Conservation (phyloP, 2,888 invertebrate species). For the Girardia tigrina region DNA sequence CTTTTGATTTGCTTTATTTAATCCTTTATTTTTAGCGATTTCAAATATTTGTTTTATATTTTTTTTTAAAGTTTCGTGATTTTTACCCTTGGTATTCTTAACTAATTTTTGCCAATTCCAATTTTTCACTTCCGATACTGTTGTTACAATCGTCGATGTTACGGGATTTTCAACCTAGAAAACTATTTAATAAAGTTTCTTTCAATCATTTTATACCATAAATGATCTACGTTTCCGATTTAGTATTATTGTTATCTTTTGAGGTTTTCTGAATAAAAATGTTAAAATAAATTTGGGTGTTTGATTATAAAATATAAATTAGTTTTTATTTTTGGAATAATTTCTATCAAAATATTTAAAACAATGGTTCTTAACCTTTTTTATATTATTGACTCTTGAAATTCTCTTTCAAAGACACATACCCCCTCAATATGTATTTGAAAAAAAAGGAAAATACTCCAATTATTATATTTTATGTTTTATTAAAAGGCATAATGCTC, state of each 20-base stretch:
- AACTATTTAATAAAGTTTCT: neutral
- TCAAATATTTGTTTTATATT: neutral
- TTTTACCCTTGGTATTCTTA: neutral
- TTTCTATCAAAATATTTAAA: too few species aligned
- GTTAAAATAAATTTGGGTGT: too few species aligned
- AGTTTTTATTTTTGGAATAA: too few species aligned
- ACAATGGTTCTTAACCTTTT: too few species aligned
- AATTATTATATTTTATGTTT: too few species aligned
- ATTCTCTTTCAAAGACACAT: too few species aligned
- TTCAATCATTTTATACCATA: neutral
- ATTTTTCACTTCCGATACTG: neutral
- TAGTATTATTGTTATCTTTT: neutral
- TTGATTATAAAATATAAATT: too few species aligned
- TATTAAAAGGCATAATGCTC: too few species aligned
- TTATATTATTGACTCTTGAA: too few species aligned
- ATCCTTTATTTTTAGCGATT: neutral
- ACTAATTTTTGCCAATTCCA: neutral
- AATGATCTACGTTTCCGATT: constrained; percentile 7
- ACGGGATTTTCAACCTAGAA: neutral
- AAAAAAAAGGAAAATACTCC: too few species aligned
- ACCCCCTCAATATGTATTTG: too few species aligned
- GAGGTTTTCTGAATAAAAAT: too few species aligned
- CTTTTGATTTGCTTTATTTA: neutral
- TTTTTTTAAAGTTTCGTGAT: neutral
- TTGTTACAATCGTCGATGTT: neutral